Percentiles rank a stretch among this genome's conserved stretches.
Evolutionary conservation across 2,797 vertebrate genomes (phyloP).

Genomic region (Rachycentron canadum): DNA sequence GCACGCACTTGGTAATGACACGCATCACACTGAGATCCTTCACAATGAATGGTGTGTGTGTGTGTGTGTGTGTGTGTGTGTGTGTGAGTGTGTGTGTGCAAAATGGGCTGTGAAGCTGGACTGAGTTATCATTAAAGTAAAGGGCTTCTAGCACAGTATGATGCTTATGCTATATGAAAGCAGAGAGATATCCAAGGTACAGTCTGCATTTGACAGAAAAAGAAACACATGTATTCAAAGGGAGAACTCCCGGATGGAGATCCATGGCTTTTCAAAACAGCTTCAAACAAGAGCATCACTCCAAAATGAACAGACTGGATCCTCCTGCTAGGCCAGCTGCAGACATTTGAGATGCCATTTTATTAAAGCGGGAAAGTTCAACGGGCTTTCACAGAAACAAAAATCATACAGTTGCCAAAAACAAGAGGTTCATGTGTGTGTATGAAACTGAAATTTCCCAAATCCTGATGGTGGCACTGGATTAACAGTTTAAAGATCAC

Average conservation of each 20-base stretch:
- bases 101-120: slow-evolving; percentile 1
- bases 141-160: neutral
- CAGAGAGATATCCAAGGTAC: slow-evolving; percentile 21
- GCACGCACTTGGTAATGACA: slow-evolving; percentile 7
- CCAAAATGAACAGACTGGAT: slow-evolving; percentile 70
- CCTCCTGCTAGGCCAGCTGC: slow-evolving; percentile 54
- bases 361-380: slow-evolving; percentile 57
- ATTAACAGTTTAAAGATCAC: too few relatives aligned
- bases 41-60: neutral
- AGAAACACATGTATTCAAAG: slow-evolving; percentile 43
- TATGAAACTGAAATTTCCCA: too few relatives aligned
- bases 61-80: too few relatives aligned
- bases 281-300: slow-evolving; percentile 55
- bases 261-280: slow-evolving; percentile 54
- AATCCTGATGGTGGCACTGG: too few relatives aligned
- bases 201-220: slow-evolving; percentile 18
- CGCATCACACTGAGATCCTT: neutral
- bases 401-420: slow-evolving; percentile 49
- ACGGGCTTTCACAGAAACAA: slow-evolving; percentile 29
- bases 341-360: slow-evolving; percentile 54
- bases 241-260: slow-evolving; percentile 34
- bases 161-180: slow-evolving; percentile 26
- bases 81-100: too few relatives aligned
- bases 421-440: slow-evolving; percentile 37
- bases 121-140: neutral